Conservation (phyloP, 1,140 invertebrate genomes). For the roundworm (Caenorhabditis elegans) region DNA sequence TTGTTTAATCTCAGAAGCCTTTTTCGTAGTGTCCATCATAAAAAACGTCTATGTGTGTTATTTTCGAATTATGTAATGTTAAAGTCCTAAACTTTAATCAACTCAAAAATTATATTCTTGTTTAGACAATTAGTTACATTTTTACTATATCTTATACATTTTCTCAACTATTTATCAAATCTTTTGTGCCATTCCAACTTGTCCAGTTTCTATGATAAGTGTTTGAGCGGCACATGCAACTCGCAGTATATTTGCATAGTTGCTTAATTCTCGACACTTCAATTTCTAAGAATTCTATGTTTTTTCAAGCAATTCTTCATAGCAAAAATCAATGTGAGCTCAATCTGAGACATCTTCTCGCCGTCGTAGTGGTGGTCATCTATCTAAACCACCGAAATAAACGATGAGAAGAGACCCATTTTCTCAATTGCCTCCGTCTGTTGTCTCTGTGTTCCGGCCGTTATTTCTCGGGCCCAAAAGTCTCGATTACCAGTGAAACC, state of each 20-base stretch:
- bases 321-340: not conserved
- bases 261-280: slow-evolving; percentile 28
- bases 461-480: not conserved
- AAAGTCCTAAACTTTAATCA: too few species aligned
- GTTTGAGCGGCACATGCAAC: slow-evolving; percentile 21
- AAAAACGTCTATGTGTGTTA: too few species aligned
- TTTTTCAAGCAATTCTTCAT: too few species aligned
- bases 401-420: slow-evolving; percentile 29
- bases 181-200: slow-evolving; percentile 18
- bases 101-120: too few species aligned
- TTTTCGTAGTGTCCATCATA: too few species aligned
- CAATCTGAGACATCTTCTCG: too few species aligned
- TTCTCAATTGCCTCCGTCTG: slow-evolving; percentile 23
- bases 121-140: too few species aligned
- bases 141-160: not conserved
- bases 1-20: too few species aligned
- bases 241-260: slow-evolving; percentile 24
- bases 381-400: slow-evolving; percentile 25
- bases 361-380: too few species aligned
- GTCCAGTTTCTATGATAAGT: slow-evolving; percentile 29
- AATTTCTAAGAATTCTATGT: too few species aligned
- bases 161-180: not conserved
- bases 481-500: slow-evolving; percentile 27
- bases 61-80: too few species aligned
- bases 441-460: not conserved